Conservation (phyloP, 1,140 invertebrate species). For the Spodoptera litura region DNA sequence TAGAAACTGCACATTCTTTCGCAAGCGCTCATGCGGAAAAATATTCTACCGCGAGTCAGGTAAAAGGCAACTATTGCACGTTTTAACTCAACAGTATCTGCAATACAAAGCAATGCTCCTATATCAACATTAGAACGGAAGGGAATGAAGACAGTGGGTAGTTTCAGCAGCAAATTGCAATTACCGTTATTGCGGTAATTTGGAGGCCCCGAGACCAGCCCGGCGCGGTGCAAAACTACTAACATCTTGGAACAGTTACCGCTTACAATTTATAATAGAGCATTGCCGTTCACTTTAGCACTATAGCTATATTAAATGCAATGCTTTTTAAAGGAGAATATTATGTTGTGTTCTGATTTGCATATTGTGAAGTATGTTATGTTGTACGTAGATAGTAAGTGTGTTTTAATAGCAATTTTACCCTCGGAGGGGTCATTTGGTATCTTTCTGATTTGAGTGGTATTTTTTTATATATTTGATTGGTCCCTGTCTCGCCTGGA, state of each 20-base stretch:
- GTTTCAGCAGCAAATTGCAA: conserved; percentile 74
- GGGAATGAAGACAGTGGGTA: conserved; percentile 68
- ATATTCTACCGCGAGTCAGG: neutral
- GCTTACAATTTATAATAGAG: conserved; percentile 57
- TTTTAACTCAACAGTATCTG: conserved; percentile 23
- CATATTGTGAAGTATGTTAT: too few relatives aligned
- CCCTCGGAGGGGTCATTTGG: neutral
- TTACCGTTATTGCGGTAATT: conserved; percentile 78
- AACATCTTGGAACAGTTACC: conserved; percentile 50
- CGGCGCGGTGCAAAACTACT: conserved; percentile 33
- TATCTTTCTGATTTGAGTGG: too few relatives aligned
- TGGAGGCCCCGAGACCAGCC: conserved; percentile 51
- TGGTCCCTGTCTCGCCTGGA: too few relatives aligned
- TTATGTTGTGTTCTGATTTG: neutral
- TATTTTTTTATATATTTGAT: too few relatives aligned
- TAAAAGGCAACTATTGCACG: conserved; percentile 6
- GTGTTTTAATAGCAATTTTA: neutral
- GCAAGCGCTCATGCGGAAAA: too few relatives aligned
- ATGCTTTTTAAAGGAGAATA: neutral
- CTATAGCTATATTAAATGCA: neutral
- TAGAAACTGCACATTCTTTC: too few relatives aligned
- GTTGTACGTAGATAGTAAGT: too few relatives aligned
- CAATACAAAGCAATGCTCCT: conserved; percentile 52
- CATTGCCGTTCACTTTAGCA: conserved; percentile 42
- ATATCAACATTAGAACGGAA: conserved; percentile 65